Percentiles rank a stretch among this genome's conserved stretches.
These are phyloP conservation scores for Adelognathus sp. DNA, from an alignment of 2,888 invertebrate species.

Conservation along the genomic window DNA sequence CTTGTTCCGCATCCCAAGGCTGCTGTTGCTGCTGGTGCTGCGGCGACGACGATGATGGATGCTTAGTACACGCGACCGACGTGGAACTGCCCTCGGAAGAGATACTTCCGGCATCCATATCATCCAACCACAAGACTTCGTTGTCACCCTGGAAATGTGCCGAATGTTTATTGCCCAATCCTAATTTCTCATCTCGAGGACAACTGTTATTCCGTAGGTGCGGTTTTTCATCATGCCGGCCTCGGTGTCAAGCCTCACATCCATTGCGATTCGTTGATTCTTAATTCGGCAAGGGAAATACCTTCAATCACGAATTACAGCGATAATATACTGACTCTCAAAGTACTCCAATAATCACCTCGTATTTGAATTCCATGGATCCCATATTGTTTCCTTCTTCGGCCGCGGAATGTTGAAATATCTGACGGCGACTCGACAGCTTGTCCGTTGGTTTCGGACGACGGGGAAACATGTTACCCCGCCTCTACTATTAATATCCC, in stretches of 20 bases:
- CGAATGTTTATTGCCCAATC: neutral
- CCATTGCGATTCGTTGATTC: too few relatives aligned
- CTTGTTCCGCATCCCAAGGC: conserved; percentile 74
- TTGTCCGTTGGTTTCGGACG: conserved; percentile 57
- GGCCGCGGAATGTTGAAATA: conserved; percentile 36
- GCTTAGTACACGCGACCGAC: conserved; percentile 66
- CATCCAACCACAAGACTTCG: conserved; percentile 73
- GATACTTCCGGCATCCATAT: conserved; percentile 69
- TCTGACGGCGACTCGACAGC: conserved; percentile 60
- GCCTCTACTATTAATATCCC: conserved; percentile 28
- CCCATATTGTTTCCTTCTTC: conserved; percentile 50
- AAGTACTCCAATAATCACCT: conserved; percentile 49
- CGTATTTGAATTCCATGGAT: conserved; percentile 56
- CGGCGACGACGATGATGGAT: conserved; percentile 61
- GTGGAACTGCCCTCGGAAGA: conserved; percentile 73
- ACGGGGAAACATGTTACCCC: conserved; percentile 49
- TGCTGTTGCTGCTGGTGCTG: too few relatives aligned
- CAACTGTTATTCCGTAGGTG: too few relatives aligned
- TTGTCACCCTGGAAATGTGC: conserved; percentile 56
- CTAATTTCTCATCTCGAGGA: neutral
- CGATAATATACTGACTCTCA: neutral
- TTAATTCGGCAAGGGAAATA: too few relatives aligned
- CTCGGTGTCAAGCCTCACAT: too few relatives aligned
- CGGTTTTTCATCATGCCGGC: too few relatives aligned
- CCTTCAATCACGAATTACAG: neutral